A percentile compares a stretch with the other conserved stretches of the same genome.
Conservation (phyloP, 2,113 vertebrate genomes). For the Zingel zingel region DNA sequence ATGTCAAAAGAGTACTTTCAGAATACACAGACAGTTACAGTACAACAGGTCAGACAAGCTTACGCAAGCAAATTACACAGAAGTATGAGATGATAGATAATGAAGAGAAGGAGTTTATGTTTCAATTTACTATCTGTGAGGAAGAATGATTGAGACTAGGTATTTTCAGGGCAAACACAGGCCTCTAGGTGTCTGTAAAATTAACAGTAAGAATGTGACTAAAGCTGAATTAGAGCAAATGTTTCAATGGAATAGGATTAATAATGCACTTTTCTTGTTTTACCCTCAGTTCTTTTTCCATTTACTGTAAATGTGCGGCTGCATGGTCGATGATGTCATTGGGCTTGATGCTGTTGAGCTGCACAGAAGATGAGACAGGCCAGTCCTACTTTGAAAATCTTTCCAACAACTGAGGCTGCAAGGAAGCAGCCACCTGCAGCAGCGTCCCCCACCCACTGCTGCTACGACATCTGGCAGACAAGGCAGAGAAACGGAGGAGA, state of each 20-base stretch:
- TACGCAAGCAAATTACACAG: background rate
- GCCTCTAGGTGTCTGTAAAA: background rate
- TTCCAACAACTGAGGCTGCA: background rate
- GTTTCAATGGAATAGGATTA: background rate
- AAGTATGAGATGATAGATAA: background rate
- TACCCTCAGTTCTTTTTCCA: background rate
- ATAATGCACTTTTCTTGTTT: background rate
- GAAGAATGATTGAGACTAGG: no score
- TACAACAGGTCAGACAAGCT: background rate
- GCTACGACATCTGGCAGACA: slow-evolving; percentile 31
- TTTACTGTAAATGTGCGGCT: background rate
- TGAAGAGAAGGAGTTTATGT: background rate
- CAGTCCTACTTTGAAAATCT: background rate
- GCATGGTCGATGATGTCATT: slow-evolving; percentile 29
- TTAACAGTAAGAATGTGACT: background rate
- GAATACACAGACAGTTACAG: background rate
- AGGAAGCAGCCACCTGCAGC: slow-evolving; percentile 40
- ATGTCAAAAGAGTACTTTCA: background rate
- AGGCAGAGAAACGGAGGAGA: slow-evolving; percentile 20
- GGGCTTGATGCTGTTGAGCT: background rate
- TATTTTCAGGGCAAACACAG: background rate
- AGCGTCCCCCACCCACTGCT: slow-evolving; percentile 27
- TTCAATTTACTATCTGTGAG: background rate
- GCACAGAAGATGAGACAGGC: background rate
- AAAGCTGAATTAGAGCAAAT: background rate